Evolutionary conservation across 92 coral and sea anemone genomes (phyloP).

Genomic region (Palythoa heliodiscus): DNA sequence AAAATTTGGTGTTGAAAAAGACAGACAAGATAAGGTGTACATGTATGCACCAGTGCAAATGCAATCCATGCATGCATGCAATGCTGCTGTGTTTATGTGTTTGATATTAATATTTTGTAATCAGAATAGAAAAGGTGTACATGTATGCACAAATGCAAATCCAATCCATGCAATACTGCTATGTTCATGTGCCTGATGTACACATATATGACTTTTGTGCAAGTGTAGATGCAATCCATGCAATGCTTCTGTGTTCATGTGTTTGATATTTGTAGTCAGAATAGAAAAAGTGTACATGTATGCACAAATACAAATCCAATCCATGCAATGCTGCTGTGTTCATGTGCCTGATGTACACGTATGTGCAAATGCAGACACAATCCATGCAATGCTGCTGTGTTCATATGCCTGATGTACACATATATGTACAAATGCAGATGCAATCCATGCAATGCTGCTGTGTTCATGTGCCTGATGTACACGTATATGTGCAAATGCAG

Average conservation of each 20-base stretch:
- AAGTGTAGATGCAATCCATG: neutral
- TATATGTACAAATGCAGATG: no score
- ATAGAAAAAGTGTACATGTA: conserved; percentile 68
- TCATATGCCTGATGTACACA: no score
- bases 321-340: no score
- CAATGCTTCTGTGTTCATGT: neutral
- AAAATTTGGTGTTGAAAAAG: conserved; percentile 94
- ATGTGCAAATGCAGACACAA: no score
- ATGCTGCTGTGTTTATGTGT: neutral
- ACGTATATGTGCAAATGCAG: no score
- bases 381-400: no score
- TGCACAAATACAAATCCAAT: neutral
- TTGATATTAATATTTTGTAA: conserved; percentile 16
- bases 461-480: no score
- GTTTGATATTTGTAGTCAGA: conserved; percentile 21
- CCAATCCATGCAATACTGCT: neutral
- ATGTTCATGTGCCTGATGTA: conserved; percentile 33
- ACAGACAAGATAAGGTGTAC: conserved; percentile 87
- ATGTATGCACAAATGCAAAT: neutral
- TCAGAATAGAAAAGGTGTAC: conserved; percentile 81
- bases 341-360: no score
- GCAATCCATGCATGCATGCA: neutral
- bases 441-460: no score
- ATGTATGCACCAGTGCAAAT: conserved; percentile 1
- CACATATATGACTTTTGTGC: neutral